Evolutionary conservation across 2,797 vertebrate genomes (phyloP), one percentile per base, ranked within the genome.

Genomic region (Synanceia verrucosa): DNA sequence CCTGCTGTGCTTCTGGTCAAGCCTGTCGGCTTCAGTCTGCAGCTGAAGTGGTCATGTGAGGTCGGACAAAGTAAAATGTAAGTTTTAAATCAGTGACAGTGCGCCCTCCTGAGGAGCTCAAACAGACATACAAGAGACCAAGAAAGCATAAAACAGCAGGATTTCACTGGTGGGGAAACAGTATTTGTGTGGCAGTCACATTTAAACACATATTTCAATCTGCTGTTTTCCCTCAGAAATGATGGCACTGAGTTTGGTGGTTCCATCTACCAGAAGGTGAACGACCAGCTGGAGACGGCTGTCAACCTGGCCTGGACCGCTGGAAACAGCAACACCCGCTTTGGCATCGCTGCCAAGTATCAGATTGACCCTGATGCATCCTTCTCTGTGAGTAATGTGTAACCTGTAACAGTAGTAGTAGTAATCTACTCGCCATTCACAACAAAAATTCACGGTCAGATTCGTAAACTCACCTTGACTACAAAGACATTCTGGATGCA

Each of bases 241-340:
- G 98, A 99, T 4, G 97, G 98, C 19, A 99, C 97, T 0, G 98
- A 99, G 84, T 99, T 99, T 57, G 98, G 98, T 0, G 98, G 98
- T 67, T 99, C 97, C 81, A 98, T 99, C 92, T 99, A 99, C 89
- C 98, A 99, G 93, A 99, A 99, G 84, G 97, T 99, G 87, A 99
- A 98, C 31, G 94, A 97, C 46, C 95, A 99, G 82, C 90, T 99
- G 93, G 98, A 99, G 94, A 99, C 97, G 0, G 97, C 96, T 0
- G 97, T 99, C 70, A 98, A 98, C 76, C 91, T 99, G 34, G 96
- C 98, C 61, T 99, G 98, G 98, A 99, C 98, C 19, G 97, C 98
- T 1, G 98, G 98, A 18, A 99, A 99, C 73, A 99, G 97, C 92
- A 99, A 99, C 93, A 99, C 98, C 16, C 97, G 96, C 90, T 99